Evolutionary conservation across 2,113 vertebrate genomes (phyloP).

Genomic region (Tragulus kanchil): DNA sequence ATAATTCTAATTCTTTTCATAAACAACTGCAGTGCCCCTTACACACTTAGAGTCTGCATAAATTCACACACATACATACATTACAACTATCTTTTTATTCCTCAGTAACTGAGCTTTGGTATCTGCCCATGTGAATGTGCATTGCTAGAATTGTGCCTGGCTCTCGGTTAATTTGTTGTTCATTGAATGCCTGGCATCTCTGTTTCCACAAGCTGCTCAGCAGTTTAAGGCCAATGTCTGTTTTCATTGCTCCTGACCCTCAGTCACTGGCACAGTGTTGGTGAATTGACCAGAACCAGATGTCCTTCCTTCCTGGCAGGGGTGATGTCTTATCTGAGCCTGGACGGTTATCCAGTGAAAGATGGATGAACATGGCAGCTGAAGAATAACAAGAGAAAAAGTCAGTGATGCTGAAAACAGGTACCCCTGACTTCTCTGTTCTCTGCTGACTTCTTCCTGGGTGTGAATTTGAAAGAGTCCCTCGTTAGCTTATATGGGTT

Average conservation of each 20-base stretch:
- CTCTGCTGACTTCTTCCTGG: background rate
- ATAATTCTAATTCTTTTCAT: background rate
- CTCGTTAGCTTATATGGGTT: conserved; percentile 31
- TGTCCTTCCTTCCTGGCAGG: background rate
- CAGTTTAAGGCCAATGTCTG: background rate
- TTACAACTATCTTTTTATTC: background rate
- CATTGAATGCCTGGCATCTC: background rate
- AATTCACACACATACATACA: background rate
- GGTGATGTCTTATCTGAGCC: background rate
- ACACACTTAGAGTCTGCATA: background rate
- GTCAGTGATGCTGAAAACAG: background rate
- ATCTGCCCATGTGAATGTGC: too few species aligned
- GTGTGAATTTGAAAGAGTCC: background rate
- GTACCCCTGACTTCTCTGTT: background rate
- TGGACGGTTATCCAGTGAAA: background rate
- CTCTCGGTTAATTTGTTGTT: background rate
- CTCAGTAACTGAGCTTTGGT: background rate
- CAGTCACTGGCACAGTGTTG: background rate
- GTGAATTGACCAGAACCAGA: background rate
- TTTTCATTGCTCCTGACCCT: background rate
- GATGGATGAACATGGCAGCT: background rate
- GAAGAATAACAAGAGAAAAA: background rate
- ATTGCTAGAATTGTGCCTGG: background rate
- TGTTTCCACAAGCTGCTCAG: background rate
- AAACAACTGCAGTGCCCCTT: background rate